Conservation (phyloP, 2,113 vertebrate species). For the Pedionomus torquatus region DNA sequence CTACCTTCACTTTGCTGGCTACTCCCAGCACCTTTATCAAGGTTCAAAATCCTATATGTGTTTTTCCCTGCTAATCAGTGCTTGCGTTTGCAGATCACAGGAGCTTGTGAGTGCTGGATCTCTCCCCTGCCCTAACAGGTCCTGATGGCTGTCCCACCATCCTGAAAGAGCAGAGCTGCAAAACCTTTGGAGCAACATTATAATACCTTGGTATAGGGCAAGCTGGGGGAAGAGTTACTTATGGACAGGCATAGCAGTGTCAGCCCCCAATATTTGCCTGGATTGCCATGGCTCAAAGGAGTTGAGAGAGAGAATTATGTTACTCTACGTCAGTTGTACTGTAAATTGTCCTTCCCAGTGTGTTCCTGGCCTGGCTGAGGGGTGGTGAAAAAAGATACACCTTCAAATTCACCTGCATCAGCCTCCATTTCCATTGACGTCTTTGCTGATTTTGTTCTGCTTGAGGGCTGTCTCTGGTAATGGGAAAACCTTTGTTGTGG, state of each 20-base stretch:
- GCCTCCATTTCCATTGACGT: accelerated
- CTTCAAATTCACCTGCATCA: background rate
- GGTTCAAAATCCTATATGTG: background rate
- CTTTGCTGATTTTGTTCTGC: background rate
- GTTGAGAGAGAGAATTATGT: background rate
- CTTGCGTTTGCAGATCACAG: background rate
- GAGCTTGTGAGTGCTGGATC: background rate
- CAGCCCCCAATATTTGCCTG: background rate
- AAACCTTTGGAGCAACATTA: background rate
- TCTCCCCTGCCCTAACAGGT: background rate
- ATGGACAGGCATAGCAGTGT: background rate
- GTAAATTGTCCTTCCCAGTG: background rate
- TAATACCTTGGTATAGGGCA: background rate
- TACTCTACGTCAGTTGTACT: background rate
- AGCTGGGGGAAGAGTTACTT: background rate
- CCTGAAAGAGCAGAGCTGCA: background rate
- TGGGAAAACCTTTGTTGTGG: background rate
- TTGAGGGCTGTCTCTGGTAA: background rate
- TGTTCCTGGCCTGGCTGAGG: background rate
- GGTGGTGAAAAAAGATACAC: background rate
- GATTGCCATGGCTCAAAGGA: too few relatives aligned
- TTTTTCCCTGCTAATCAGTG: background rate
- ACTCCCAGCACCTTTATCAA: background rate
- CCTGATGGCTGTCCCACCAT: background rate
- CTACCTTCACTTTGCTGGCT: background rate